Percentiles rank a stretch among this genome's conserved stretches.
Conservation (phyloP, 2,888 invertebrate species). For the Xanthorhoe designata region DNA sequence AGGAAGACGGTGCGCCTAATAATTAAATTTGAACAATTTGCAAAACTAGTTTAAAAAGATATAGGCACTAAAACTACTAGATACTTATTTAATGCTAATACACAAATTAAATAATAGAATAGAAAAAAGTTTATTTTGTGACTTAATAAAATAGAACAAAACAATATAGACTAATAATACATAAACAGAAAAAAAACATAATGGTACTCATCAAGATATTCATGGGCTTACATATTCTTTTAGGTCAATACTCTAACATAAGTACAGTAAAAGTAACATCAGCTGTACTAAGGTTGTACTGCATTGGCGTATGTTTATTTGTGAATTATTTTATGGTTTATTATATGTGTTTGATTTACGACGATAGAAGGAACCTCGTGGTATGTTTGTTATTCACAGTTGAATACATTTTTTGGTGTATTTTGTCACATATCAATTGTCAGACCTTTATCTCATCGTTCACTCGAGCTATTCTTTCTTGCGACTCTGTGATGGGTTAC, state of each 20-base stretch:
- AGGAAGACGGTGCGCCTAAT: too few species aligned
- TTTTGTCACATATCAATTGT: constrained; percentile 3
- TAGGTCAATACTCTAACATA: constrained; percentile 2
- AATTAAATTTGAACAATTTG: too few species aligned
- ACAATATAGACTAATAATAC: too few species aligned
- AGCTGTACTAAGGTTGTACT: constrained; percentile 2
- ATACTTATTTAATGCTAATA: too few species aligned
- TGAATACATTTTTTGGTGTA: constrained; percentile 1
- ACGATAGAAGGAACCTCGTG: not conserved
- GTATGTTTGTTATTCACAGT: not conserved
- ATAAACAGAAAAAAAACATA: too few species aligned
- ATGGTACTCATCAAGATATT: constrained; percentile 3
- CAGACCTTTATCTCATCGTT: not conserved
- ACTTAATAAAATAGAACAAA: too few species aligned
- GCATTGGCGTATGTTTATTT: not conserved
- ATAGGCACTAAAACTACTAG: too few species aligned
- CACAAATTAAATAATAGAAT: too few species aligned
- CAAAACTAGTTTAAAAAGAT: too few species aligned
- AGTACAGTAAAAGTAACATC: not conserved
- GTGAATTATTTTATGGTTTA: not conserved
- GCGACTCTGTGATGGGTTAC: not conserved
- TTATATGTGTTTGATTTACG: not conserved
- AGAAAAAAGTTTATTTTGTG: too few species aligned
- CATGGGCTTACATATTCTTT: not conserved
- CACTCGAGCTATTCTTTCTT: not conserved